These are phyloP conservation scores for Lepisosteus osseus DNA, from an alignment of 2,113 vertebrate genomes.

Conservation along the genomic window DNA sequence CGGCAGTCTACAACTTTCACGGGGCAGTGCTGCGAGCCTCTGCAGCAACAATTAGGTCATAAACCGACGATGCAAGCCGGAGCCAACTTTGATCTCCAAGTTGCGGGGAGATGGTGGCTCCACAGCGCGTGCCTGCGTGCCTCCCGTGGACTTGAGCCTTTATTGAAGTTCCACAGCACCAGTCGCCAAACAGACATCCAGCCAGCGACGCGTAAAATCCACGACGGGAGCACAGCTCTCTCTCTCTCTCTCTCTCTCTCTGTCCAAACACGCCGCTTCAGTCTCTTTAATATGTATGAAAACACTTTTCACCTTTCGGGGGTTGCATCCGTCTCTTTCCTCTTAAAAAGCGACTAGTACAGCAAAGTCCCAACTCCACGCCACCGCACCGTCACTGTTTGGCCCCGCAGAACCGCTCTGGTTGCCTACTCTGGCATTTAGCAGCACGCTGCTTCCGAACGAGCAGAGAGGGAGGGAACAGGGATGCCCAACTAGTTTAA, in stretches of 20 bases:
- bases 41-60: slow-evolving; percentile 1
- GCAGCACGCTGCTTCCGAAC: neutral
- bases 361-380: no score
- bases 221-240: neutral
- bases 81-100: slow-evolving; percentile 7
- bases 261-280: neutral
- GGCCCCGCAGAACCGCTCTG: no score
- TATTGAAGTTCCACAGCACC: slow-evolving; percentile 15
- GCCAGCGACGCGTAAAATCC: slow-evolving; percentile 12
- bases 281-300: neutral
- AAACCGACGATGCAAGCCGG: neutral
- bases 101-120: slow-evolving; percentile 1
- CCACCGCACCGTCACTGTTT: no score
- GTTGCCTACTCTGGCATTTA: no score
- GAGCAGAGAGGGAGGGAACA: neutral
- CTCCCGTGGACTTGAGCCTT: neutral
- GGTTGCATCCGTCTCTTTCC: no score
- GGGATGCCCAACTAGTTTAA: neutral
- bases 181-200: slow-evolving; percentile 5
- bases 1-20: neutral
- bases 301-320: no score
- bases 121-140: slow-evolving; percentile 15
- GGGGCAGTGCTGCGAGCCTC: neutral
- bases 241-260: neutral
- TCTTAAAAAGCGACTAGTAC: no score